phyloP scores from a whole-genome alignment of 2,113 vertebrate genomes.

The Peromyscus maniculatus region DNA sequence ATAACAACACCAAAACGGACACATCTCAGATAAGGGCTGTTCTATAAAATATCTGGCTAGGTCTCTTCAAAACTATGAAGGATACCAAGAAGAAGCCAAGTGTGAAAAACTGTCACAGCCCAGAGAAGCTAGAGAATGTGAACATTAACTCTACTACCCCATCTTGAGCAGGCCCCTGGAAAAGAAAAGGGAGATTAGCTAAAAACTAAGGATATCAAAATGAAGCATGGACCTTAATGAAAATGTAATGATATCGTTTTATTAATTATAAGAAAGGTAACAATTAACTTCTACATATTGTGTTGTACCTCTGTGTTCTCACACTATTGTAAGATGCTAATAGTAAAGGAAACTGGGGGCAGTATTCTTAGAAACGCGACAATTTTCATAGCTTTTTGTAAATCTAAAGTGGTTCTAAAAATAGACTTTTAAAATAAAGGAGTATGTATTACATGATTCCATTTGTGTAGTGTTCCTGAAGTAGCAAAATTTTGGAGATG shows the following conservation, averaged over 20 bases:
- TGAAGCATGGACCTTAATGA: not conserved
- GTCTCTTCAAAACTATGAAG: not conserved
- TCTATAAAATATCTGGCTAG: not conserved
- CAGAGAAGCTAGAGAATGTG: not conserved
- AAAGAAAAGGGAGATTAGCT: not conserved
- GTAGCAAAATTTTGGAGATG: not conserved
- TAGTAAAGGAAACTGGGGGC: not conserved
- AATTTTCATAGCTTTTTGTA: not conserved
- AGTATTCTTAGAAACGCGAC: not conserved
- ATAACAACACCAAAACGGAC: not conserved
- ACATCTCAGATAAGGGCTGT: not conserved
- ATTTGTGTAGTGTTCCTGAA: conserved; percentile 41
- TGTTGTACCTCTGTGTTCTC: not conserved
- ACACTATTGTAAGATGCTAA: not conserved
- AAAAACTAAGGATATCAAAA: not conserved
- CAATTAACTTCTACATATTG: not conserved
- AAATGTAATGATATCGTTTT: not conserved
- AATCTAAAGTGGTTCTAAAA: conserved; percentile 28
- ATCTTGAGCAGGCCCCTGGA: not conserved
- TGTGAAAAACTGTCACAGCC: not conserved
- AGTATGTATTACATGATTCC: not conserved
- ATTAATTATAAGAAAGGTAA: not conserved
- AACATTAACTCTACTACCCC: not conserved
- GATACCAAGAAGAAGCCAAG: not conserved
- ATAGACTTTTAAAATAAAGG: not conserved